Base-by-base conservation (phyloP, 2,113 vertebrate genomes). In the Dipodomys merriami region DNA sequence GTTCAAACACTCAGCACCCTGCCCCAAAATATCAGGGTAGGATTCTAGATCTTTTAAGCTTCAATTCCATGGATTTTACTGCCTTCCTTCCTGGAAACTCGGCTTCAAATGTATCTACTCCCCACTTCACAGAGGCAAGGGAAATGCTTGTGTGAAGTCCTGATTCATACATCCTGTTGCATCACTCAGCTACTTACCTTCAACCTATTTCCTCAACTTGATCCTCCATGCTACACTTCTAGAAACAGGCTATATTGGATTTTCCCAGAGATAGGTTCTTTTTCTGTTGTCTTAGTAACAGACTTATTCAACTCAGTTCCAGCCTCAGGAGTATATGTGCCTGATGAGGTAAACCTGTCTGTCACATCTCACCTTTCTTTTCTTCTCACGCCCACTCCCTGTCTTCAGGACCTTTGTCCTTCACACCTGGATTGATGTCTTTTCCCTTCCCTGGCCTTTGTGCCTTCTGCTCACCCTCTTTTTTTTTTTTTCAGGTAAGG, bases 241-340 rank as follows among this genome's bases (percentile, higher is more conserved):
- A 39, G 72, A 83, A 71, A 23, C 29, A 67, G 33, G 35, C 91
- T 68, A 19, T 3, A 6, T 7, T 12, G 76, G 71, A 27, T 53
- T 92, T 79, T 90, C n/a, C 65, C 27, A 0, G 65, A 91, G 92
- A 73, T 35, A 53, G 94, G 87, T 72, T 81, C 94, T 95, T 79
- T 68, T 79, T 80, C 94, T 80, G 93, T 97, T 97, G 95, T 94
- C 96, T 79, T 88, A 90, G 95, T 94, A 96, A 97, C 94, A 94
- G 94, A 83, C 84, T 80, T 69, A 95, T 95, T 95, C 95, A 96
- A 76, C 81, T 19, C 5, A 68, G 76, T 86, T 80, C 84, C 83
- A 88, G 93, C 91, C 83, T 71, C 2, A 1, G 77, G 90, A 90
- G 84, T 90, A 2, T 77, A 72, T 90, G 83, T 83, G 80, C 79